Conservation (phyloP, 2,797 vertebrate genomes). For the Allochrocebus solatus region DNA sequence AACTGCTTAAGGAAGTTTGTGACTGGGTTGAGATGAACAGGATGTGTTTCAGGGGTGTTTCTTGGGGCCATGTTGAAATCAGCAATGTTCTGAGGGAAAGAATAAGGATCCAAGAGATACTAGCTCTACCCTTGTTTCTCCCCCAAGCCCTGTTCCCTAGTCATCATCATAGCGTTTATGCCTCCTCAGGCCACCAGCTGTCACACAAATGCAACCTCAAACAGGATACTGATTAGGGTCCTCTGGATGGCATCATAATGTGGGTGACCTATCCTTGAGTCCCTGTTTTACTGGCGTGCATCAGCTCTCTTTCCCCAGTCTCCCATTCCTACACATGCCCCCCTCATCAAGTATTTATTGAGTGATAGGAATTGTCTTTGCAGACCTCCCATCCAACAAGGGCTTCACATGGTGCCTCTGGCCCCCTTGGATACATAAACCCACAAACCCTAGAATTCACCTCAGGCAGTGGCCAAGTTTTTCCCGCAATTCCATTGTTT, state of each 20-base stretch:
- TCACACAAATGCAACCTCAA: not conserved
- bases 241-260: not conserved
- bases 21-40: not conserved
- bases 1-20: not conserved
- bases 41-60: not conserved
- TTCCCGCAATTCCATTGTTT: conserved; percentile 23
- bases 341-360: not conserved
- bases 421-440: not conserved
- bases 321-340: not conserved
- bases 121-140: not conserved
- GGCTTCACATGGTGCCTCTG: not conserved
- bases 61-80: not conserved
- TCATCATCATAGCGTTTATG: not conserved
- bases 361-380: not conserved
- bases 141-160: not conserved
- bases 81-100: not conserved
- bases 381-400: not conserved
- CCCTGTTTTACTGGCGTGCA: not conserved
- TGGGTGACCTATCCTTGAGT: no score
- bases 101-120: not conserved
- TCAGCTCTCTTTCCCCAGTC: not conserved
- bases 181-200: not conserved
- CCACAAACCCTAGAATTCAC: conserved; percentile 27
- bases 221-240: not conserved
- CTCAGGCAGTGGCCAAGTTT: conserved; percentile 46